These are phyloP conservation scores for Sphaerophoria taeniata DNA, from an alignment of 2,888 invertebrate species.

Conservation along the genomic window DNA sequence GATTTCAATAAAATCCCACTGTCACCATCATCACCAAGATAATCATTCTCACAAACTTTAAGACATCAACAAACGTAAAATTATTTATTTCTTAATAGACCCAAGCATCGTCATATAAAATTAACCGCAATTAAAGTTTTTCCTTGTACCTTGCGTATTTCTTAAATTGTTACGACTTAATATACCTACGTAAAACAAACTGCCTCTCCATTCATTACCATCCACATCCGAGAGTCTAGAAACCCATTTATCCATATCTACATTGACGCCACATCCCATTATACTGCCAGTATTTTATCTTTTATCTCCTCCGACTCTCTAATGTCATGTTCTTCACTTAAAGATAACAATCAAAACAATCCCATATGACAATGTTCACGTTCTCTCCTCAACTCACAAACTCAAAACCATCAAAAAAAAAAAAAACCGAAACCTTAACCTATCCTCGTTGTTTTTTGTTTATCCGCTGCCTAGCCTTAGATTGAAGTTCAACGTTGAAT, in stretches of 20 bases:
- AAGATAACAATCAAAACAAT: conserved; percentile 72
- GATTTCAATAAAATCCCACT: too few species aligned
- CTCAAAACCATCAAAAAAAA: conserved; percentile 27
- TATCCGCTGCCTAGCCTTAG: conserved; percentile 10
- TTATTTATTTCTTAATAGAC: background rate
- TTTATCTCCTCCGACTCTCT: conserved; percentile 66
- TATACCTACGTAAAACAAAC: background rate
- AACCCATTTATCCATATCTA: conserved; percentile 52
- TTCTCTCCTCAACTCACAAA: conserved; percentile 46
- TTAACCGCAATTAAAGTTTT: conserved; percentile 14
- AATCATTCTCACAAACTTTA: background rate
- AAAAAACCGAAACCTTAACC: conserved; percentile 23
- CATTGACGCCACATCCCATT: conserved; percentile 31
- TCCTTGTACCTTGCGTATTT: background rate
- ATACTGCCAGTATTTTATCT: conserved; percentile 26
- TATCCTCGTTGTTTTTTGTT: conserved; percentile 28
- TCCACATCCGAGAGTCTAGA: conserved; percentile 26
- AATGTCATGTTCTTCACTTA: conserved; percentile 70
- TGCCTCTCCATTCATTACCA: background rate
- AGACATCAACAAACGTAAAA: background rate
- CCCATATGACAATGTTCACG: conserved; percentile 68
- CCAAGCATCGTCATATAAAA: background rate
- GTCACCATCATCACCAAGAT: background rate
- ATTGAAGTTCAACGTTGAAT: conserved; percentile 6
- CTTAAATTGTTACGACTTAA: background rate